phyloP scores from a whole-genome alignment of 2,888 invertebrate species.

The Tenodera sinensis region DNA sequence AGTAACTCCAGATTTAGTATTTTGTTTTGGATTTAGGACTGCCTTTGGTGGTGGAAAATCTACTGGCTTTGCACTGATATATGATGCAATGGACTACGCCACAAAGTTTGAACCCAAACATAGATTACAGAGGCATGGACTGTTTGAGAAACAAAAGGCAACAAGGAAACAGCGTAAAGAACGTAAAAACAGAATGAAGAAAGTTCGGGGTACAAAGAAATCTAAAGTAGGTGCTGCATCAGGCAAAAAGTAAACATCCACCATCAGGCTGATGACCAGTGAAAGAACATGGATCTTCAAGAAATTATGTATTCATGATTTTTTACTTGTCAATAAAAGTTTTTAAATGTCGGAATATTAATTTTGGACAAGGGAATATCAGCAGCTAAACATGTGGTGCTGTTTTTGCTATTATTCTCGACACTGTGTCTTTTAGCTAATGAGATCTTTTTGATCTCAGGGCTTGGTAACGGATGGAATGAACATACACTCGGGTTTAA shows the following conservation, averaged over 20 bases:
- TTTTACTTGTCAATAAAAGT: background rate
- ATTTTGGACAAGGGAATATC: too few relatives aligned
- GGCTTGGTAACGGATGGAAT: too few relatives aligned
- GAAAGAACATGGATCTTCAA: background rate
- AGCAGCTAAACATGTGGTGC: too few relatives aligned
- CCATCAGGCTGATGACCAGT: background rate
- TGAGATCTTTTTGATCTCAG: too few relatives aligned
- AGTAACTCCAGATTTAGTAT: constrained; percentile 93
- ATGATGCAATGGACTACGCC: constrained; percentile 94
- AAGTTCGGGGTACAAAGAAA: constrained; percentile 98
- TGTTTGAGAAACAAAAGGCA: constrained; percentile 88
- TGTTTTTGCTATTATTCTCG: too few relatives aligned
- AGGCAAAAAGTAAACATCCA: constrained; percentile 63
- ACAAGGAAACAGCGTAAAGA: constrained; percentile 99
- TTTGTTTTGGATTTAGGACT: constrained; percentile 95
- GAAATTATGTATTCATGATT: background rate
- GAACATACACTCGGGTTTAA: too few relatives aligned
- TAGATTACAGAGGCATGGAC: constrained; percentile 90
- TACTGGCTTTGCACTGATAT: constrained; percentile 94
- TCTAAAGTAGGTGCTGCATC: constrained; percentile 92
- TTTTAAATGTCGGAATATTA: too few relatives aligned
- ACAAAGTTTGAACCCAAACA: constrained; percentile 99
- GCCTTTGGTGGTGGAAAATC: constrained; percentile 99
- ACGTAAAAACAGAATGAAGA: constrained; percentile 99
- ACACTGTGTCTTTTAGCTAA: too few relatives aligned